These are phyloP conservation scores for Melieria picta DNA, from an alignment of 2,888 invertebrate species.

Conservation along the genomic window DNA sequence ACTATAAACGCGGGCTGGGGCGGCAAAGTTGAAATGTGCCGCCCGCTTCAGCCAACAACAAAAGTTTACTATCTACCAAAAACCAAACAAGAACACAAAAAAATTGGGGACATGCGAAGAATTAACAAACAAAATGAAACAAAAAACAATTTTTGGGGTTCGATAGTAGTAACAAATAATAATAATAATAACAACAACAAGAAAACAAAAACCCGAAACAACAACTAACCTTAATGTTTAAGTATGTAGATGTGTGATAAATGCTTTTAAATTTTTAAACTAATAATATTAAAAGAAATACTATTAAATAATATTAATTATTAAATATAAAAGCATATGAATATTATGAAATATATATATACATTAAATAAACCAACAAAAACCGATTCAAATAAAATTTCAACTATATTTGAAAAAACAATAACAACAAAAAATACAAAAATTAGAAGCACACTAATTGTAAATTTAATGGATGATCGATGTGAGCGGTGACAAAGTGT, in stretches of 20 bases:
- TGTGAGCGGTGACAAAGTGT: neutral
- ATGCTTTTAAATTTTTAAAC: constrained; percentile 39
- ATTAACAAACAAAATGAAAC: constrained; percentile 32
- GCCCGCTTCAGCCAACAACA: neutral
- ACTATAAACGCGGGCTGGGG: no score
- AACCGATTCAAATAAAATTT: constrained; percentile 1
- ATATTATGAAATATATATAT: constrained; percentile 8
- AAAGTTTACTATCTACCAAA: constrained; percentile 8
- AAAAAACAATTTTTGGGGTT: constrained; percentile 12
- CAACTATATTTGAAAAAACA: constrained; percentile 43
- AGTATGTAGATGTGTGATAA: constrained; percentile 41
- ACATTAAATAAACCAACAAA: neutral
- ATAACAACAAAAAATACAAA: constrained; percentile 17
- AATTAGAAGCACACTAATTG: constrained; percentile 14
- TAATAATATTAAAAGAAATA: constrained; percentile 17
- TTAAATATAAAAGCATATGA: constrained; percentile 17
- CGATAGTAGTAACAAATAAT: no score
- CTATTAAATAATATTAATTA: no score
- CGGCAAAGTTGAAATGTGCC: no score
- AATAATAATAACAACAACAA: neutral
- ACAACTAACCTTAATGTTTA: constrained; percentile 31
- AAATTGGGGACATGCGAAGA: constrained; percentile 23
- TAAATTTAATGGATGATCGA: constrained; percentile 5
- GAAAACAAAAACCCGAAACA: constrained; percentile 11
- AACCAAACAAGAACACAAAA: constrained; percentile 30